phyloP scores from a whole-genome alignment of 2,888 invertebrate species.

The Hesperia comma region DNA sequence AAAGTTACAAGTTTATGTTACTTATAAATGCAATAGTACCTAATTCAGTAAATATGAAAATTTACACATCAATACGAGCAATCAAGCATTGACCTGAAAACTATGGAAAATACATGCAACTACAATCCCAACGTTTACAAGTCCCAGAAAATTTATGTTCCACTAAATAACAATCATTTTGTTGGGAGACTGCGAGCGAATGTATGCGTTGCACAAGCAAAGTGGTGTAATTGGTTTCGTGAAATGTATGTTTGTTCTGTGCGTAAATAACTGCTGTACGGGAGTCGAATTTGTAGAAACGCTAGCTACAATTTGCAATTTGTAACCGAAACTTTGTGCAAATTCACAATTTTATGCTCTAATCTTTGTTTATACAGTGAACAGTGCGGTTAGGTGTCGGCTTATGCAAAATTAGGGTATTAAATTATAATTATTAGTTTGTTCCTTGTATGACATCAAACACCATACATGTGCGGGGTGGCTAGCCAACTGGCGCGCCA shows the following conservation, averaged over 20 bases:
- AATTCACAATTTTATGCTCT: neutral
- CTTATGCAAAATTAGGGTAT: too few relatives aligned
- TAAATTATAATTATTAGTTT: neutral
- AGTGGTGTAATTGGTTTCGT: slow-evolving; percentile 29
- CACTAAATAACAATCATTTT: slow-evolving; percentile 25
- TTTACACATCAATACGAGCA: too few relatives aligned
- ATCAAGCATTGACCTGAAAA: neutral
- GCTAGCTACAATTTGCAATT: neutral
- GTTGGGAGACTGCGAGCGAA: slow-evolving; percentile 17
- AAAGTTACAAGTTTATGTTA: too few relatives aligned
- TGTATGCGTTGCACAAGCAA: slow-evolving; percentile 17
- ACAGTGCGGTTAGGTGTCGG: too few relatives aligned
- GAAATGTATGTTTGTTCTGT: slow-evolving; percentile 14
- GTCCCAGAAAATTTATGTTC: slow-evolving; percentile 10
- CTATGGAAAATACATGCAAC: neutral
- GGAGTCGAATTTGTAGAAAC: slow-evolving; percentile 14
- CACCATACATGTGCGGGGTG: neutral
- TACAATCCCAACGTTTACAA: neutral
- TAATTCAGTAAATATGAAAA: too few relatives aligned
- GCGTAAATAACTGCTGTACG: slow-evolving; percentile 17
- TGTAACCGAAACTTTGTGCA: neutral
- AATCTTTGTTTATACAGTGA: too few relatives aligned
- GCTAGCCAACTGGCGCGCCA: neutral
- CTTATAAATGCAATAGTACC: too few relatives aligned
- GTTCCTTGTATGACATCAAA: too few relatives aligned